Percentiles rank a stretch among this genome's conserved stretches.
phyloP scores from a whole-genome alignment of 2,797 vertebrate genomes.

The Tolypeutes matacus region DNA sequence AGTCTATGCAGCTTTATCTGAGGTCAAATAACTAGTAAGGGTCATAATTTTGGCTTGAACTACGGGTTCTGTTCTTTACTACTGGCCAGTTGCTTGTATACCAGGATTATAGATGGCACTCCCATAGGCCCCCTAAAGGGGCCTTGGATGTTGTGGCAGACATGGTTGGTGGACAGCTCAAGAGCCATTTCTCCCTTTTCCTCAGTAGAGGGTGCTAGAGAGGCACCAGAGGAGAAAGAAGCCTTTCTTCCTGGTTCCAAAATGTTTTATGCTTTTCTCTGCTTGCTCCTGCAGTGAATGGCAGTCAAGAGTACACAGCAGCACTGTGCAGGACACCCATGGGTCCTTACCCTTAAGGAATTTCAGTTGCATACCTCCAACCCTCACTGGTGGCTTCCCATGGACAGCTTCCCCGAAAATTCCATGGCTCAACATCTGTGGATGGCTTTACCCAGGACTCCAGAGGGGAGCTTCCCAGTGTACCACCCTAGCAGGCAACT shows the following conservation, averaged over 20 bases:
- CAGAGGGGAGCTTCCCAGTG: neutral
- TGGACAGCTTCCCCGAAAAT: too few species aligned
- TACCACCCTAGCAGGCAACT: too few species aligned
- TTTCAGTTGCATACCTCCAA: neutral
- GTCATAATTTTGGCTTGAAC: neutral
- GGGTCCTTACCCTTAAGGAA: neutral
- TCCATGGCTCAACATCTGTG: too few species aligned
- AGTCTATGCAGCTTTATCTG: neutral
- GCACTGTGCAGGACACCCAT: neutral
- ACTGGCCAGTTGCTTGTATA: neutral
- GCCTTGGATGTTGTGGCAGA: neutral
- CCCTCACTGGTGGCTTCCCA: too few species aligned
- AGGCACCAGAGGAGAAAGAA: neutral
- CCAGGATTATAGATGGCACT: neutral
- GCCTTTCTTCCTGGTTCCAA: neutral
- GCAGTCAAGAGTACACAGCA: neutral
- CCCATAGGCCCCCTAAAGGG: neutral
- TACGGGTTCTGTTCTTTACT: neutral
- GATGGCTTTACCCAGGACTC: too few species aligned
- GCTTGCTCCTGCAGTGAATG: neutral
- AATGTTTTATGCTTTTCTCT: neutral
- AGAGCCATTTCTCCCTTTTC: neutral
- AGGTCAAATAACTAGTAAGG: slow-evolving; percentile 26
- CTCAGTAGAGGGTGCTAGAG: neutral
- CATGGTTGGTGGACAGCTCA: neutral